A percentile compares a stretch with the other conserved stretches of the same genome.
These are phyloP conservation scores for Bufo bufo DNA, from an alignment of 2,113 vertebrate genomes.

Conservation along the genomic window DNA sequence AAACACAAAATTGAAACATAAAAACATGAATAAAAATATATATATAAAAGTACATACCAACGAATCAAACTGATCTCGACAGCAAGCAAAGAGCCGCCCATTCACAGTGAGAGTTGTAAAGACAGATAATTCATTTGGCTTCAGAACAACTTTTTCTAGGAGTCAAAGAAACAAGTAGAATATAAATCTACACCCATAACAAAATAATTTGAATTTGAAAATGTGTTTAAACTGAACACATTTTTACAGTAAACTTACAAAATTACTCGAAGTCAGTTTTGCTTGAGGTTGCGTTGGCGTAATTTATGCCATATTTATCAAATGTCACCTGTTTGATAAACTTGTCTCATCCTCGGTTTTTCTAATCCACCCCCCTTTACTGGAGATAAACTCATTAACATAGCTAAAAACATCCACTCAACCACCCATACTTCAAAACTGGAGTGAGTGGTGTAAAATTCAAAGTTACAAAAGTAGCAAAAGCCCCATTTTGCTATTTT, in stretches of 20 bases:
- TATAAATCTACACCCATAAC: not conserved
- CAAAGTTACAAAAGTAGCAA: no score
- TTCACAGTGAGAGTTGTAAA: constrained; percentile 95
- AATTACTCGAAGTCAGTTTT: not conserved
- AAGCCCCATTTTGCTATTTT: no score
- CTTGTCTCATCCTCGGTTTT: no score
- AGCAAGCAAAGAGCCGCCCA: constrained; percentile 90
- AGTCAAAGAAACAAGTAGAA: constrained; percentile 63
- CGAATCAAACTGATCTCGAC: constrained; percentile 90
- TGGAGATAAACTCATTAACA: no score
- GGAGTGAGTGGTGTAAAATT: no score
- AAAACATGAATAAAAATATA: not conserved
- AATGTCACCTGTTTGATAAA: no score
- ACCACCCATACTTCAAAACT: no score
- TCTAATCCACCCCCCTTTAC: no score
- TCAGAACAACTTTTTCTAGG: constrained; percentile 92
- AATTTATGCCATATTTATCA: no score
- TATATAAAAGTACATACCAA: constrained; percentile 78
- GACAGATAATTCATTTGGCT: constrained; percentile 90
- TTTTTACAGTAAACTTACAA: not conserved
- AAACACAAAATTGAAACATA: not conserved
- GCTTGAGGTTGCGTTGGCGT: no score
- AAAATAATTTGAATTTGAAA: not conserved
- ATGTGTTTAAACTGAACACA: not conserved
- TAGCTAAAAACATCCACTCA: no score